Conservation (phyloP, 2,797 vertebrate genomes). For the Chiloscyllium punctatum region DNA sequence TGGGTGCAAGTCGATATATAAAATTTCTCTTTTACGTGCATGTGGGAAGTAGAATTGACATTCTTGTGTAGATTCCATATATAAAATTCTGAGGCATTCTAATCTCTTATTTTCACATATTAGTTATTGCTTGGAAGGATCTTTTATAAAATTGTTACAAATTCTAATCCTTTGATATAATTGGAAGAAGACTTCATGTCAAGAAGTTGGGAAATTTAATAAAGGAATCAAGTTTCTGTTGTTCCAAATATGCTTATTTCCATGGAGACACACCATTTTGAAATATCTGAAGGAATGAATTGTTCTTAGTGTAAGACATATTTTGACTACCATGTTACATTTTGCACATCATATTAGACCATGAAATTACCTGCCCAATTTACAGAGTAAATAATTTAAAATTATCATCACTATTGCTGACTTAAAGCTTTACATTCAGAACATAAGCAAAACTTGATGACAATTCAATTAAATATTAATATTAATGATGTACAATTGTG, state of each 20-base stretch:
- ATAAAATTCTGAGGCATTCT: not conserved
- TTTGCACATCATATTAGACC: not conserved
- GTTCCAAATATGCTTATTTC: not conserved
- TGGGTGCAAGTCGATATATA: not conserved
- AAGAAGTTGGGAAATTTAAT: not conserved
- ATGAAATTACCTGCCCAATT: not conserved
- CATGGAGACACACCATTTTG: not conserved
- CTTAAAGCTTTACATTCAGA: not conserved
- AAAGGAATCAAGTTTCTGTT: not conserved
- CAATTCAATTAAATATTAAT: not conserved
- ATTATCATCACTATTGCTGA: not conserved
- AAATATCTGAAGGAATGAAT: not conserved
- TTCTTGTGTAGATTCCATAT: not conserved
- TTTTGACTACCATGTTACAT: not conserved
- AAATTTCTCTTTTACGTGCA: not conserved
- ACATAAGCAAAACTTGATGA: not conserved
- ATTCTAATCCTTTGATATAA: not conserved
- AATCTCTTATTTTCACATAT: not conserved
- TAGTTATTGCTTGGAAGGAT: not conserved
- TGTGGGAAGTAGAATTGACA: not conserved
- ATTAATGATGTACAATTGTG: not conserved
- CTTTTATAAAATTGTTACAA: not conserved
- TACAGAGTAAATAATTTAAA: not conserved
- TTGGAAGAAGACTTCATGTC: not conserved
- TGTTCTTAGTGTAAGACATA: not conserved